Conservation (phyloP, 2,797 vertebrate genomes). For the Hephaestus fuliginosus region DNA sequence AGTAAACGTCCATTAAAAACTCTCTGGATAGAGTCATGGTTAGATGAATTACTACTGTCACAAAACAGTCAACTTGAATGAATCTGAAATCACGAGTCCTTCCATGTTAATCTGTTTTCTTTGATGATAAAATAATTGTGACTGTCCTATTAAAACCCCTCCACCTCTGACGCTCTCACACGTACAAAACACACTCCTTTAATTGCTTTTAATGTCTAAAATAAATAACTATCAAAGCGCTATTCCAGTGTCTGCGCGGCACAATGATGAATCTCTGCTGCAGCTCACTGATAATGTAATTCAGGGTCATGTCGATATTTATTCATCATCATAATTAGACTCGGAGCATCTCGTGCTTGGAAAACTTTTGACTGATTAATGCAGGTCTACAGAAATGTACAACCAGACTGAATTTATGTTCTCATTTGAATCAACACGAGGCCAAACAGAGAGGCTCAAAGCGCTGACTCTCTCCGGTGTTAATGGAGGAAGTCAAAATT, state of each 20-base stretch:
- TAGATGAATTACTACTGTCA: not conserved
- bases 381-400: not conserved
- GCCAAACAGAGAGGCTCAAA: not conserved
- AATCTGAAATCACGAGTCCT: not conserved
- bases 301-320: conserved; percentile 44
- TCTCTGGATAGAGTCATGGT: too few relatives aligned
- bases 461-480: conserved; percentile 23
- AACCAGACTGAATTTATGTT: conserved; percentile 10
- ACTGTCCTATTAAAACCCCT: not conserved
- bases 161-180: not conserved
- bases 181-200: conserved; percentile 12
- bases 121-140: not conserved
- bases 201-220: conserved; percentile 28
- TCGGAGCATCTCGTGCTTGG: conserved; percentile 7
- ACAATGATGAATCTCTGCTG: conserved; percentile 11
- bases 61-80: not conserved
- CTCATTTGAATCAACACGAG: conserved; percentile 30
- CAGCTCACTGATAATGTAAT: conserved; percentile 50
- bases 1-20: too few relatives aligned
- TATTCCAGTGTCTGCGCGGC: not conserved
- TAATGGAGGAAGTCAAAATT: conserved; percentile 1
- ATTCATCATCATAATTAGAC: conserved; percentile 42
- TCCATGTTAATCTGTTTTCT: conserved; percentile 1
- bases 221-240: conserved; percentile 43
- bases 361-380: conserved; percentile 35